A percentile compares a stretch with the other conserved stretches of the same genome.
These are phyloP conservation scores for Rallus limicola DNA, from an alignment of 2,113 vertebrate genomes.

Conservation along the genomic window DNA sequence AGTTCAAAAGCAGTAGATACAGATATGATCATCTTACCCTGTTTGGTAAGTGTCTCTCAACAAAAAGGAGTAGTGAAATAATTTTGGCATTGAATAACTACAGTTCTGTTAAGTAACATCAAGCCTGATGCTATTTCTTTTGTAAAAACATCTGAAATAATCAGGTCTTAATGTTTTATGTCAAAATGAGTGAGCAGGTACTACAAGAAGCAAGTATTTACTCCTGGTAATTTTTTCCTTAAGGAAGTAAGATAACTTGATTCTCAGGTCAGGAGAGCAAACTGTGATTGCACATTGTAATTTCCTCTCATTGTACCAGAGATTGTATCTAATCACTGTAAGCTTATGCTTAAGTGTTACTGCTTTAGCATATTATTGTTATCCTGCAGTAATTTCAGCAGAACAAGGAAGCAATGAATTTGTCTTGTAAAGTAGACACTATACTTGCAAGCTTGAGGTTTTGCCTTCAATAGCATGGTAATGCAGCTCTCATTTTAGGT, in stretches of 20 bases:
- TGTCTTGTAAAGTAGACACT: background rate
- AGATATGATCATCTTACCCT: conserved; percentile 93
- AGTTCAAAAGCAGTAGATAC: conserved; percentile 92
- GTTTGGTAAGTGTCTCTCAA: conserved; percentile 77
- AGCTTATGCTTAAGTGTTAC: background rate
- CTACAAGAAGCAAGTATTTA: background rate
- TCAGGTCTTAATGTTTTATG: background rate
- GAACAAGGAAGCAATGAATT: background rate
- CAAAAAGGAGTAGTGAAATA: background rate
- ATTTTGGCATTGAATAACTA: background rate
- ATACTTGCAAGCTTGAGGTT: background rate
- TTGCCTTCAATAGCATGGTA: background rate
- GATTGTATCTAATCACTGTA: background rate
- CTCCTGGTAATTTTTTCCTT: background rate
- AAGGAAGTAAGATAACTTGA: background rate
- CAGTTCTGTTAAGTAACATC: background rate
- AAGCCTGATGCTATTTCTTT: background rate
- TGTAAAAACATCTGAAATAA: background rate
- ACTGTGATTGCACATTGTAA: background rate
- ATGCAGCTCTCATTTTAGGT: background rate
- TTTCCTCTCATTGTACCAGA: background rate
- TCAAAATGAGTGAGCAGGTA: background rate
- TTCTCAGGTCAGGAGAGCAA: background rate
- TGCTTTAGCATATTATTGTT: background rate
- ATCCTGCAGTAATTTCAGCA: background rate